Percentiles rank a stretch among this genome's conserved stretches.
Evolutionary conservation across 2,113 vertebrate species (phyloP).

Genomic region (Anarhynchus alexandrinus): DNA sequence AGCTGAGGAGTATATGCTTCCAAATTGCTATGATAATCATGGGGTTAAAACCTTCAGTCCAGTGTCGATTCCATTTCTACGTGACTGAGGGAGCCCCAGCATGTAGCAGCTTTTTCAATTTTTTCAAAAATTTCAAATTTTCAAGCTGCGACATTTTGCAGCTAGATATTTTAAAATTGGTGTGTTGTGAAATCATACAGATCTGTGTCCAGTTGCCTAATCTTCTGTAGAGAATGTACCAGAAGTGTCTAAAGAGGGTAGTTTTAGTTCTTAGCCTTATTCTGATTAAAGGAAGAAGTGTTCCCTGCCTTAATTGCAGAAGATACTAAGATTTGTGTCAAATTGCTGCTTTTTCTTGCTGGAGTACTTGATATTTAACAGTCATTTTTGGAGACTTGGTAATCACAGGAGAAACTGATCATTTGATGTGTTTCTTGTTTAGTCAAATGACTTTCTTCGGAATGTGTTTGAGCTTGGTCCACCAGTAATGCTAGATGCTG

Average conservation of each 20-base stretch:
- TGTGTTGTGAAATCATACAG: neutral
- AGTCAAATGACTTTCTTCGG: conserved; percentile 96
- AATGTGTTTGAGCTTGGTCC: conserved; percentile 97
- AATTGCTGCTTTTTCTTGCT: neutral
- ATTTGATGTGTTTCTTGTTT: neutral
- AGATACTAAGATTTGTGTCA: neutral
- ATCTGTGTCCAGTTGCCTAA: neutral
- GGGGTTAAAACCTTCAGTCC: neutral
- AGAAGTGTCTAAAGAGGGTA: neutral
- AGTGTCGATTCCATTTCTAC: accelerated
- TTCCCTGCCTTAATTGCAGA: neutral
- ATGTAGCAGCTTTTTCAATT: neutral
- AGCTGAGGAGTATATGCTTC: neutral
- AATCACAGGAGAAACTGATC: neutral
- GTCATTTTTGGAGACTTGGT: neutral
- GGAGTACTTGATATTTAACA: neutral
- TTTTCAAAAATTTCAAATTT: too few species aligned
- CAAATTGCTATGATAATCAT: neutral
- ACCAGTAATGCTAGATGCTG: conserved; percentile 89
- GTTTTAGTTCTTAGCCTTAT: neutral
- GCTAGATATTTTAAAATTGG: neutral
- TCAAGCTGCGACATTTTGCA: neutral
- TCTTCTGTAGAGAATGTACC: neutral
- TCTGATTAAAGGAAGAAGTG: neutral
- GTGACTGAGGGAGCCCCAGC: neutral